Conservation (phyloP, 2,797 vertebrate genomes). For the Craterocephalus amniculus region DNA sequence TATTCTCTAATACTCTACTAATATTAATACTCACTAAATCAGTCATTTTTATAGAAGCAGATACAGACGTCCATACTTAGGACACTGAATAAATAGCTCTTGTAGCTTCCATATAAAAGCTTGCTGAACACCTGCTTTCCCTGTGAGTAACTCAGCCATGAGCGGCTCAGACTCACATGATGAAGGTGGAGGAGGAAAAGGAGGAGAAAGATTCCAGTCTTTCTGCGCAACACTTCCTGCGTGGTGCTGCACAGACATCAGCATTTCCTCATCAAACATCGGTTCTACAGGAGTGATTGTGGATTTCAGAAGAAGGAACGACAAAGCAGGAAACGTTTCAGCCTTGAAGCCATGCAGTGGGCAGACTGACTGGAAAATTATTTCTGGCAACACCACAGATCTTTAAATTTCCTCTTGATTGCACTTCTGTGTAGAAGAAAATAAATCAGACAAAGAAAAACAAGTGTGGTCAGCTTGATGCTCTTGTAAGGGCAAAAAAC, state of each 20-base stretch:
- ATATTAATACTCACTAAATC: constrained; percentile 15
- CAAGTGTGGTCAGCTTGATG: constrained; percentile 14
- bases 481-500: constrained; percentile 40
- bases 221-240: constrained; percentile 67
- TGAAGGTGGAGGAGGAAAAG: constrained; percentile 50
- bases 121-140: constrained; percentile 52
- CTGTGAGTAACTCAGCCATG: constrained; percentile 29
- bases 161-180: constrained; percentile 47
- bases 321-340: constrained; percentile 32
- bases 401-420: background rate
- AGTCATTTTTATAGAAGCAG: background rate
- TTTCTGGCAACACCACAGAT: constrained; percentile 10
- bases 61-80: background rate
- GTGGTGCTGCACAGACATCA: constrained; percentile 49
- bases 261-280: constrained; percentile 58
- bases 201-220: constrained; percentile 61
- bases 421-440: constrained; percentile 12
- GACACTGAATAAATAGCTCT: background rate
- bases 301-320: constrained; percentile 33
- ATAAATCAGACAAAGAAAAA: constrained; percentile 14
- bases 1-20: no score
- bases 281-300: constrained; percentile 59
- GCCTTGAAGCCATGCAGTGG: background rate
- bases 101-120: constrained; percentile 12
- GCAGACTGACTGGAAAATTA: background rate